phyloP scores from a whole-genome alignment of 2,113 vertebrate genomes.

The Castor canadensis region DNA sequence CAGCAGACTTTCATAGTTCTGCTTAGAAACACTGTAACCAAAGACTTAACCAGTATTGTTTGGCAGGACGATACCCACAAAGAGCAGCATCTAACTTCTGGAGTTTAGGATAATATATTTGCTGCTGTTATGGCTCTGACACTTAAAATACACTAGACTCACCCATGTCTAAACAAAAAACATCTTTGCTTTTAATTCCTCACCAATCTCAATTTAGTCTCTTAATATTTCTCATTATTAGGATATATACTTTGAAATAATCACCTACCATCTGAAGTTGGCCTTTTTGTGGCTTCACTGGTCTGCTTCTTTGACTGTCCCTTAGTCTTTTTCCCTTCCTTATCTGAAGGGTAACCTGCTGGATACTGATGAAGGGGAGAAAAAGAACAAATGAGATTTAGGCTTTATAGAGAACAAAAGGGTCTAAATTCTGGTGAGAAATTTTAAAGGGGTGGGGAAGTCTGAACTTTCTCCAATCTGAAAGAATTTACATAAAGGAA shows the following conservation, averaged over 20 bases:
- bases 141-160: not conserved
- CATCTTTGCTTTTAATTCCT: not conserved
- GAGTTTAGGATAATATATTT: not conserved
- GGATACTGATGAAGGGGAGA: conserved; percentile 89
- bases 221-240: not conserved
- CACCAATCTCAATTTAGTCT: not conserved
- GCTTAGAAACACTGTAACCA: conserved; percentile 32
- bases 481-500: conserved; percentile 38
- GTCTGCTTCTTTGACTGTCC: conserved; percentile 87
- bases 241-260: not conserved
- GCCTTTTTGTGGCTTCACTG: conserved; percentile 90
- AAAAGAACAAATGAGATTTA: conserved; percentile 41
- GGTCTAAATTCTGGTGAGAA: not conserved
- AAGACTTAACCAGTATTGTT: not conserved
- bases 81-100: not conserved
- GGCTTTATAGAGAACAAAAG: not conserved
- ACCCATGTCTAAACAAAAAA: not conserved
- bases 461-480: not conserved
- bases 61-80: not conserved
- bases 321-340: conserved; percentile 93
- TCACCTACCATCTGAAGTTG: conserved; percentile 86
- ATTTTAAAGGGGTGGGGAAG: not conserved
- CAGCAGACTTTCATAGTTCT: conserved; percentile 45
- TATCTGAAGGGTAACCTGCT: conserved; percentile 98
- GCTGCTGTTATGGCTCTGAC: not conserved